Base-by-base conservation (phyloP, 2,888 invertebrate genomes). In the Leptopilina syphax region DNA sequence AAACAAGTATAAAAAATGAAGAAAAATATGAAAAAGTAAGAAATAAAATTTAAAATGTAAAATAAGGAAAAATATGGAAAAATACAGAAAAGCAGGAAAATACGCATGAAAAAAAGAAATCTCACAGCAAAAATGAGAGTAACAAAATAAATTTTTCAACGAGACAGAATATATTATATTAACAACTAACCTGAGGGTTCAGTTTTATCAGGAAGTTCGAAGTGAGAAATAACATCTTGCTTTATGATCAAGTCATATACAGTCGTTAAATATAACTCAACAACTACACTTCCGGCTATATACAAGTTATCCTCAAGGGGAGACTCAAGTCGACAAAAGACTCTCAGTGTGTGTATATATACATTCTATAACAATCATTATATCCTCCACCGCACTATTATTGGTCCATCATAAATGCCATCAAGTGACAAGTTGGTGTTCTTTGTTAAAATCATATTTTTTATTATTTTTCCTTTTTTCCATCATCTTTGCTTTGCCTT, bases 241-340 rank as follows among this genome's bases (percentile, higher is more conserved):
- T 79, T 81, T 81, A 79, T 65, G 81, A 81, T 65, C 73, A 9
- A 57, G 76, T 76, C 7, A 12, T 70, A 50, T 50, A 50, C 50
- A 68, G 63, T 81, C 81, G 81, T 81, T 81, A 81, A 81, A 79
- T 54, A 76, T 77, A 81, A 77, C 81, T 34, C 54, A 77, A 63
- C 47, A 63, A n/a, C 54, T 47, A 68, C 54, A 76, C 77, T 50
- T 77, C 65, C 77, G 18, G 73, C 70, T 79, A 66, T 79, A 66
- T 77, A 73, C 57, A 60, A 73, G 41, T 8, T 73, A 73, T 13
- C 41, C n/a, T 57, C 57, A 4, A 13, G 57, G 34, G 57, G 57
- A 10, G 57, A 18, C 6, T 41, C n/a, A 1, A 60, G n/a, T 73
- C 41, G 9, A 41, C n/a, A 73, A 73, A 60, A 73, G 41, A 60